Conservation (phyloP, 2,113 vertebrate species). For the Crocuta crocuta region DNA sequence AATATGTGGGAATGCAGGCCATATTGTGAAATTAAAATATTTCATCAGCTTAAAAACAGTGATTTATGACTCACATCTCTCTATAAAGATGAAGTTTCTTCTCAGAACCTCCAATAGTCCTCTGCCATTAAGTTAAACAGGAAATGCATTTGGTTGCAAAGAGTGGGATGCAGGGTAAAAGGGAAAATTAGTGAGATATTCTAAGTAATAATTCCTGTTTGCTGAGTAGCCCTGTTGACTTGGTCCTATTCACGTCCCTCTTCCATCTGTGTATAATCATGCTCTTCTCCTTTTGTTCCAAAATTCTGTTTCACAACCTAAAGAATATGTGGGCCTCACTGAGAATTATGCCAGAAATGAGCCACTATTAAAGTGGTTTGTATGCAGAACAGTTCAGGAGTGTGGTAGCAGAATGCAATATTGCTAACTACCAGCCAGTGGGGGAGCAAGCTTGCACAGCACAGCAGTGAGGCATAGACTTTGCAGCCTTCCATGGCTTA, state of each 20-base stretch:
- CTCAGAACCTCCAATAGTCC: background rate
- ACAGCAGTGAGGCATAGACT: background rate
- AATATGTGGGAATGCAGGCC: background rate
- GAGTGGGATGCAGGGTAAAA: background rate
- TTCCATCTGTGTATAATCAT: background rate
- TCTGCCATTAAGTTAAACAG: background rate
- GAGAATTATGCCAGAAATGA: background rate
- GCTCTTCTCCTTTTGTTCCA: background rate
- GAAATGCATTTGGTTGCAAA: background rate
- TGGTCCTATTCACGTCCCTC: background rate
- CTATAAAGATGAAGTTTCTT: background rate
- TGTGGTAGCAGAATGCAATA: background rate
- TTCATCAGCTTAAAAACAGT: background rate
- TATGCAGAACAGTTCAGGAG: background rate
- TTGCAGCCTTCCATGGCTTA: background rate
- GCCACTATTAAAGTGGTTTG: background rate
- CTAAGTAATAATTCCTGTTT: background rate
- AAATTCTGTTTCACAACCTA: background rate
- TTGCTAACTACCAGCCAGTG: background rate
- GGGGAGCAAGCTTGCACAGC: background rate
- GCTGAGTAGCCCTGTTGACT: background rate
- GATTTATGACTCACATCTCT: background rate
- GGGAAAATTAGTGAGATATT: background rate
- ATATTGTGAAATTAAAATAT: background rate
- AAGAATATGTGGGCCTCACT: background rate